Percentiles rank a stretch among this genome's conserved stretches.
Evolutionary conservation across 2,888 invertebrate genomes (phyloP).

Genomic region (Molorchus minor): DNA sequence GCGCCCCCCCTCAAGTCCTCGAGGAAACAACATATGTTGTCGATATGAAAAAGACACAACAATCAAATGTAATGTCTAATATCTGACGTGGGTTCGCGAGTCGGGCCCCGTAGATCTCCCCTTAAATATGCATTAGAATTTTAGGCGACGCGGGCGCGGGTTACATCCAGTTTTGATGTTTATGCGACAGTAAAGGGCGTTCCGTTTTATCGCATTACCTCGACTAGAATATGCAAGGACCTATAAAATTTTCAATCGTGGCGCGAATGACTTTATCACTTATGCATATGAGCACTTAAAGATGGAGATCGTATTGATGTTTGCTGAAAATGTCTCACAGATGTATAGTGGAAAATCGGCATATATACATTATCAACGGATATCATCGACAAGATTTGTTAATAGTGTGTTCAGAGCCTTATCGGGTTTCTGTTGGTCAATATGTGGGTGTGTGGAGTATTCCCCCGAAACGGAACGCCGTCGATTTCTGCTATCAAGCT

Average conservation of each 20-base stretch:
- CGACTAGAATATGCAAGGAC: conserved; percentile 10
- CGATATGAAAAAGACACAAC: conserved; percentile 45
- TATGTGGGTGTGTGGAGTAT: too few species aligned
- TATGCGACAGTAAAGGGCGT: conserved; percentile 16
- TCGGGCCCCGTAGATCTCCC: conserved; percentile 38
- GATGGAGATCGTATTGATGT: neutral
- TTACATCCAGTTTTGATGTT: conserved; percentile 28
- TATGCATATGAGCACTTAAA: conserved; percentile 6
- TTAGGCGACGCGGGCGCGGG: conserved; percentile 16
- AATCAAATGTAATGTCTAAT: conserved; percentile 46
- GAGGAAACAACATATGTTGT: conserved; percentile 39
- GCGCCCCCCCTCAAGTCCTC: conserved; percentile 10
- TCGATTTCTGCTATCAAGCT: neutral
- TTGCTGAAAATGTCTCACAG: too few species aligned
- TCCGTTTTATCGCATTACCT: conserved; percentile 17
- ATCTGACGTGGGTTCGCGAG: conserved; percentile 27
- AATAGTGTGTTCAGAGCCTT: too few species aligned
- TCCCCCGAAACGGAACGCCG: neutral
- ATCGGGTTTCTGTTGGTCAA: too few species aligned
- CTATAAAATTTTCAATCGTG: conserved; percentile 14
- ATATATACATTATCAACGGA: too few species aligned
- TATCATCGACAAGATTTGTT: too few species aligned
- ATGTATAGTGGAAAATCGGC: too few species aligned
- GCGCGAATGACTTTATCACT: conserved; percentile 7
- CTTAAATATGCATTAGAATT: conserved; percentile 36